These are phyloP conservation scores for Eristalis tenax DNA, from an alignment of 2,888 invertebrate species.

Conservation along the genomic window DNA sequence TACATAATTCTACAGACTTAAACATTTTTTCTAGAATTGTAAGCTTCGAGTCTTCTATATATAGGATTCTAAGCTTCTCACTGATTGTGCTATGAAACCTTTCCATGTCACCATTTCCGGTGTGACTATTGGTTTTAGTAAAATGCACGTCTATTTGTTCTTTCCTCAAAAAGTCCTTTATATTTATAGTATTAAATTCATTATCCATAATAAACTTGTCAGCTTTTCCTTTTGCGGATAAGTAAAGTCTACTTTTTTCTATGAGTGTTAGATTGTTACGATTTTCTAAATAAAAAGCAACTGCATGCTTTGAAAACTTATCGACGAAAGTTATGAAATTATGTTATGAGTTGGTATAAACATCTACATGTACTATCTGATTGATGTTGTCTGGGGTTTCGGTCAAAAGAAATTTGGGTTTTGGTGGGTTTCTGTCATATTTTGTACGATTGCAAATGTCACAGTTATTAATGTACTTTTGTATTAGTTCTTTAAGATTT, in stretches of 20 bases:
- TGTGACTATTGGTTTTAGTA: neutral
- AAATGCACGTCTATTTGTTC: constrained; percentile 6
- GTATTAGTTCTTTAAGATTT: constrained; percentile 2
- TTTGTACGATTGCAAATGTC: neutral
- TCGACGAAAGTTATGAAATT: neutral
- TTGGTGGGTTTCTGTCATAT: neutral
- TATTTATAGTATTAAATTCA: constrained; percentile 18
- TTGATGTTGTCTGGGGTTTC: neutral
- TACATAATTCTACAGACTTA: neutral
- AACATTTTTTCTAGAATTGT: neutral
- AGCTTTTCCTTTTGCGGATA: constrained; percentile 3
- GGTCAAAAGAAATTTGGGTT: neutral
- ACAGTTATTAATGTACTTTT: constrained; percentile 1
- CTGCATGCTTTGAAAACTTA: constrained; percentile 11
- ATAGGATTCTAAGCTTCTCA: neutral
- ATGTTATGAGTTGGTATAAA: neutral
- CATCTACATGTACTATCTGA: neutral
- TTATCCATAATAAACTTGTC: neutral
- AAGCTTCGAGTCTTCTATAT: neutral
- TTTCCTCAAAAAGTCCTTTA: constrained; percentile 16
- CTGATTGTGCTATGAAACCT: no score
- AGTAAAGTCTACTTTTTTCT: neutral
- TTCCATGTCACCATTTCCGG: neutral
- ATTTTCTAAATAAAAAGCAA: constrained; percentile 4
- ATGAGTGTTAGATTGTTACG: constrained; percentile 3